These are phyloP conservation scores for Sturnus vulgaris DNA, from an alignment of 2,113 vertebrate species.

Conservation along the genomic window DNA sequence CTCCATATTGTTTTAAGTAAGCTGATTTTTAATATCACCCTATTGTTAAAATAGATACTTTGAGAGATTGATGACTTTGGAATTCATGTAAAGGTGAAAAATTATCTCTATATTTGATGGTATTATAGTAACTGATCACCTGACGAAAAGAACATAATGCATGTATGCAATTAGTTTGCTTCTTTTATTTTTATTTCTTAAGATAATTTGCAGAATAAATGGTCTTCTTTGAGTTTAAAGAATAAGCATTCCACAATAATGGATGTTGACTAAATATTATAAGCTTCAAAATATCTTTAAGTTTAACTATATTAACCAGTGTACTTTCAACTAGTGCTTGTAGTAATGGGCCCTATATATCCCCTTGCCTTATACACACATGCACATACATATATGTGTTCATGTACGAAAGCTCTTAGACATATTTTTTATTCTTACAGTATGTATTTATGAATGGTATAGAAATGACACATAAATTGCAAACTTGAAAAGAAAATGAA, in stretches of 20 bases:
- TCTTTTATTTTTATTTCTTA: neutral
- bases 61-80: neutral
- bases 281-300: neutral
- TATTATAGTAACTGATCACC: neutral
- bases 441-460: neutral
- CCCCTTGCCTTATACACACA: neutral
- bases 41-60: neutral
- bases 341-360: neutral
- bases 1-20: neutral
- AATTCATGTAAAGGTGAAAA: neutral
- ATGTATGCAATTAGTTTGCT: neutral
- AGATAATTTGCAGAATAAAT: neutral
- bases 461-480: neutral
- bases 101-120: neutral
- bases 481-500: neutral
- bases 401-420: neutral
- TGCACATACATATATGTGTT: neutral
- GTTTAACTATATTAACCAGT: neutral
- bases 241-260: neutral
- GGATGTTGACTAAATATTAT: neutral
- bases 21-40: neutral
- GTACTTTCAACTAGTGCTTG: neutral
- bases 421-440: neutral
- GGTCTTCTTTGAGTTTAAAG: neutral
- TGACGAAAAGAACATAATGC: neutral